phyloP scores from a whole-genome alignment of 2,113 vertebrate species.

The Oreotrochilus melanogaster region DNA sequence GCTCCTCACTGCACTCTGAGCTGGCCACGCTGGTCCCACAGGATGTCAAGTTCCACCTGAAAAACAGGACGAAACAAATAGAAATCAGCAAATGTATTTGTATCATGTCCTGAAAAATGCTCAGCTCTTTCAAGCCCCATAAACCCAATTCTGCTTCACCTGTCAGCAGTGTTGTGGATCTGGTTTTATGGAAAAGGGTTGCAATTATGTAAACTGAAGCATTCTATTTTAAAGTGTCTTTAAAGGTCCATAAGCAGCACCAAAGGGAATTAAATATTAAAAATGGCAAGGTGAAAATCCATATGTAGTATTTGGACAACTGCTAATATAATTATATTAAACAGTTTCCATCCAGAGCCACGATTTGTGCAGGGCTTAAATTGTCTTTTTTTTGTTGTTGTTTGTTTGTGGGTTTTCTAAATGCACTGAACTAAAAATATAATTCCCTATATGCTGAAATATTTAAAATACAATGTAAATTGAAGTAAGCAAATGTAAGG shows the following conservation, averaged over 20 bases:
- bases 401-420: neutral
- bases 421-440: neutral
- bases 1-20: slow-evolving; percentile 97
- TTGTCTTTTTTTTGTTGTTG: neutral
- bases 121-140: neutral
- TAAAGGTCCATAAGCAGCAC: neutral
- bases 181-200: neutral
- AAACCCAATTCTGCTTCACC: neutral
- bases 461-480: neutral
- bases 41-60: slow-evolving; percentile 96
- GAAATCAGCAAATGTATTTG: neutral
- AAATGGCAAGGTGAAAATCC: neutral
- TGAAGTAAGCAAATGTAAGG: neutral
- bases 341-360: neutral
- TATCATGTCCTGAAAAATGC: neutral
- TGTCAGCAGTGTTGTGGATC: neutral
- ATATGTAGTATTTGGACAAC: neutral
- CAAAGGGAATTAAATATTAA: neutral
- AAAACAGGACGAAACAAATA: slow-evolving; percentile 41
- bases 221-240: neutral
- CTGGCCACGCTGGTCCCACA: slow-evolving; percentile 97
- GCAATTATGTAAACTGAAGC: neutral
- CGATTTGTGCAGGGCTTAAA: neutral
- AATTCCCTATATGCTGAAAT: neutral
- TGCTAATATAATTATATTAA: neutral